These are phyloP conservation scores for Rhogogaster chlorosoma DNA, from an alignment of 2,888 invertebrate species.

Conservation along the genomic window DNA sequence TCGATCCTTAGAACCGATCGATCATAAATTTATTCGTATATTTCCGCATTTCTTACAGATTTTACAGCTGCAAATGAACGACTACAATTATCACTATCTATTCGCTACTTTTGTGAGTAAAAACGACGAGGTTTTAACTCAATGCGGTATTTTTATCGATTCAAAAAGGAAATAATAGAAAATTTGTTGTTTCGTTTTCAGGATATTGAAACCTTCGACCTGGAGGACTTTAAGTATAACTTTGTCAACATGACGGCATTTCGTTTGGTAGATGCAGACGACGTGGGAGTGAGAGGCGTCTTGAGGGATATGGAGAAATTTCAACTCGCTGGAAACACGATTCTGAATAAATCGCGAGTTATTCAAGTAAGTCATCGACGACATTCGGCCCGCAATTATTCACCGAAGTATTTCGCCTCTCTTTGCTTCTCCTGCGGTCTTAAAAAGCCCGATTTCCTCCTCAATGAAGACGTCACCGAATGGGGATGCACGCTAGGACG, in stretches of 20 bases:
- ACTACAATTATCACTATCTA: constrained; percentile 91
- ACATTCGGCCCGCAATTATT: neutral
- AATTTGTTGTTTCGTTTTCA: constrained; percentile 62
- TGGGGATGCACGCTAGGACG: neutral
- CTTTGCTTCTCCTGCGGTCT: neutral
- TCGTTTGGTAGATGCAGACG: constrained; percentile 85
- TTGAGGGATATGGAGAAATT: constrained; percentile 87
- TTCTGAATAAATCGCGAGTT: constrained; percentile 78
- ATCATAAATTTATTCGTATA: neutral
- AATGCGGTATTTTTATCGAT: neutral
- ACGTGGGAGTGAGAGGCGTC: constrained; percentile 83
- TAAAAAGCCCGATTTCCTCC: neutral
- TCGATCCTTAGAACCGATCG: neutral
- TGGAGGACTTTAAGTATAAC: constrained; percentile 88
- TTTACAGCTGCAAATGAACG: constrained; percentile 90
- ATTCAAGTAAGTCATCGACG: constrained; percentile 76
- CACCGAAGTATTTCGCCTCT: neutral
- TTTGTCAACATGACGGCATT: constrained; percentile 89
- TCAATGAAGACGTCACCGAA: neutral
- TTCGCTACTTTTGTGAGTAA: constrained; percentile 85
- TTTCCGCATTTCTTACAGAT: constrained; percentile 80
- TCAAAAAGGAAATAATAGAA: neutral
- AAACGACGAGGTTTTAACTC: neutral
- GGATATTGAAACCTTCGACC: constrained; percentile 84
- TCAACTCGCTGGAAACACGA: constrained; percentile 79